Conservation (phyloP, 2,888 invertebrate genomes). For the Agriopis aurantiaria region DNA sequence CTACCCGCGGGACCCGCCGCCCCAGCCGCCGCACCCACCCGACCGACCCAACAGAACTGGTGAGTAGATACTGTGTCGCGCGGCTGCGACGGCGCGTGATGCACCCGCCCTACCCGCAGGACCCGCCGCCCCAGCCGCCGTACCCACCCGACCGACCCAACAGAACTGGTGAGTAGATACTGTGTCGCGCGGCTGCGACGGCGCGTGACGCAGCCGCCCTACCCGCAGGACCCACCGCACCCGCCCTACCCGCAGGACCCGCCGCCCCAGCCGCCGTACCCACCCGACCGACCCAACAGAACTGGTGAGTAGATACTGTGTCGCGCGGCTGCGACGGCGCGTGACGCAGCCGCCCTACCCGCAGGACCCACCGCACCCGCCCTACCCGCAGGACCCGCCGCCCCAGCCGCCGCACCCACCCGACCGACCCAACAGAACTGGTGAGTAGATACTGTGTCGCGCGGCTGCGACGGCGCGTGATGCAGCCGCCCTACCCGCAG, state of each 20-base stretch:
- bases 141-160: constrained; percentile 38
- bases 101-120: constrained; percentile 94
- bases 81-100: constrained; percentile 89
- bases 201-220: constrained; percentile 92
- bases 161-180: background rate
- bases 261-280: constrained; percentile 47
- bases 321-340: constrained; percentile 85
- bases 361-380: no score
- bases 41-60: constrained; percentile 23
- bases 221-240: constrained; percentile 90
- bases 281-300: constrained; percentile 34
- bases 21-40: constrained; percentile 46
- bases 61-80: constrained; percentile 33
- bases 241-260: no score
- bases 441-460: constrained; percentile 23
- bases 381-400: constrained; percentile 89
- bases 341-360: constrained; percentile 94
- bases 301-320: background rate
- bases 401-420: constrained; percentile 46
- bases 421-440: constrained; percentile 28
- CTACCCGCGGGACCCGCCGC: constrained; percentile 88
- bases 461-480: constrained; percentile 88
- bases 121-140: constrained; percentile 48
- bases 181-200: constrained; percentile 79
- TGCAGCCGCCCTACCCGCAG: constrained; percentile 94